These are phyloP conservation scores for Syngnathus typhle DNA, from an alignment of 2,113 vertebrate species.

Conservation along the genomic window DNA sequence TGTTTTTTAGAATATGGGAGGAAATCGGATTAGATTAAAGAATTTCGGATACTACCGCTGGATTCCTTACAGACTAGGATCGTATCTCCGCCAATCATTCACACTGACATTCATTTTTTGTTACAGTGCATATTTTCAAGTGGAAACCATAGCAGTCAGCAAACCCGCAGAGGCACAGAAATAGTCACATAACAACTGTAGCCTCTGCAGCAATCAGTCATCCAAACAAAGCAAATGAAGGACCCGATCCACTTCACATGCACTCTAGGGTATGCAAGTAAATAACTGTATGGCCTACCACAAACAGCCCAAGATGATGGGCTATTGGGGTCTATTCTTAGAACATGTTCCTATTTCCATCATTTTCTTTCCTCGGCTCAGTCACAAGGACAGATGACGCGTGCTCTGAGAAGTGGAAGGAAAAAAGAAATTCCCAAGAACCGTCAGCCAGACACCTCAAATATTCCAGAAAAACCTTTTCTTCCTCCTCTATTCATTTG, in stretches of 20 bases:
- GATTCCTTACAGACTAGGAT: too few relatives aligned
- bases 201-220: conserved; percentile 43
- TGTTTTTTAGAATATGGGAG: too few relatives aligned
- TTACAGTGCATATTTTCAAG: not conserved
- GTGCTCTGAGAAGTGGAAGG: not conserved
- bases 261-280: conserved; percentile 40
- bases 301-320: conserved; percentile 27
- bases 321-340: conserved; percentile 44
- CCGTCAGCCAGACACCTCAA: not conserved
- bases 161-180: conserved; percentile 1
- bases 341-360: conserved; percentile 30
- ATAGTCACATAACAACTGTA: conserved; percentile 18
- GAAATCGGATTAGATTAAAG: too few relatives aligned
- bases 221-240: conserved; percentile 30
- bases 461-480: not conserved
- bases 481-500: not conserved
- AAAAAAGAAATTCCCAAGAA: not conserved
- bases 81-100: not conserved
- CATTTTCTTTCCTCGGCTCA: conserved; percentile 1
- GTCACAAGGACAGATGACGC: conserved; percentile 38
- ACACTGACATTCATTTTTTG: not conserved
- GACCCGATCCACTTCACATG: conserved; percentile 36
- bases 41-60: too few relatives aligned
- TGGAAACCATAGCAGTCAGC: not conserved
- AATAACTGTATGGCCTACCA: conserved; percentile 24